phyloP scores from a whole-genome alignment of 2,888 invertebrate species.

The Anoncus sp. region DNA sequence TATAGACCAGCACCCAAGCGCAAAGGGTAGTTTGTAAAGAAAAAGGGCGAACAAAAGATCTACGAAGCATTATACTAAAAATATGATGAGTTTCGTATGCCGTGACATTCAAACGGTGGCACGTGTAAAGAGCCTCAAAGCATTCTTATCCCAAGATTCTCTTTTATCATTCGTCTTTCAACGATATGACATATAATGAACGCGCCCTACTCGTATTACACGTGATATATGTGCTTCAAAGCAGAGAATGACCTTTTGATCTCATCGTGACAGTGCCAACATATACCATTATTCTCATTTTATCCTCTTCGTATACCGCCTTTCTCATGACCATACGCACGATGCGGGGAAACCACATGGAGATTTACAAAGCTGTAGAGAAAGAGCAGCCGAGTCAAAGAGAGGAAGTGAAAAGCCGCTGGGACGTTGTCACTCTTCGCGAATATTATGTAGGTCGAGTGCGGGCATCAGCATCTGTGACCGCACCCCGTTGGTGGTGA shows the following conservation, averaged over 20 bases:
- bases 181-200: conserved; percentile 15
- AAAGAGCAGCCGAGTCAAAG: conserved; percentile 14
- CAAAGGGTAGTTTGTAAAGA: background rate
- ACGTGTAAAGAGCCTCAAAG: conserved; percentile 35
- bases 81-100: conserved; percentile 28
- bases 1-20: background rate
- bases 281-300: conserved; percentile 57
- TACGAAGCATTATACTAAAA: conserved; percentile 15
- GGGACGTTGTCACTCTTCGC: conserved; percentile 31
- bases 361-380: background rate
- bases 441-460: conserved; percentile 28
- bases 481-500: conserved; percentile 11
- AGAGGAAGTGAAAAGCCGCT: conserved; percentile 29
- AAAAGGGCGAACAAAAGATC: background rate
- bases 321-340: conserved; percentile 13
- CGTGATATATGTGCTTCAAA: conserved; percentile 8
- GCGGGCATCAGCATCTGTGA: conserved; percentile 36
- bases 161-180: conserved; percentile 23
- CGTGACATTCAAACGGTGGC: conserved; percentile 22
- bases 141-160: conserved; percentile 32
- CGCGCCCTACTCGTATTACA: conserved; percentile 20
- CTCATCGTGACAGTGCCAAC: conserved; percentile 30
- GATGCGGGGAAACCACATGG: conserved; percentile 11
- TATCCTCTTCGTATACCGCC: conserved; percentile 25
- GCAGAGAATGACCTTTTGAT: conserved; percentile 53